Evolutionary conservation across 2,797 vertebrate genomes (phyloP).

Genomic region (Gobionotothen gibberifrons): DNA sequence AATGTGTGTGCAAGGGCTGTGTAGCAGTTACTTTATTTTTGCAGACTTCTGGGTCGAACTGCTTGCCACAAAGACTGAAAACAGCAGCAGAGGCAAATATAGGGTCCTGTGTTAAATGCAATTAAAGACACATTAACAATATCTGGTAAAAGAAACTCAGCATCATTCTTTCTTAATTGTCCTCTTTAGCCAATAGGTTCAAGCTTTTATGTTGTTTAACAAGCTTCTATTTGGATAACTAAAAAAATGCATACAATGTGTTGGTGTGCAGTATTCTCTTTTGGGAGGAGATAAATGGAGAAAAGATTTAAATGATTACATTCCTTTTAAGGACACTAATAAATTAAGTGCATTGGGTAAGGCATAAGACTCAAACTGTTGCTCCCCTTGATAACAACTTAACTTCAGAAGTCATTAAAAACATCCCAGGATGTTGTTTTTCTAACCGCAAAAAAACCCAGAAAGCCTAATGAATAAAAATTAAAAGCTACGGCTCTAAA

Average conservation of each 20-base stretch:
- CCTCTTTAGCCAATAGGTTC: slow-evolving; percentile 67
- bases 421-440: slow-evolving; percentile 60
- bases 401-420: slow-evolving; percentile 64
- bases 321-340: slow-evolving; percentile 54
- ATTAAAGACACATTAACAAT: slow-evolving; percentile 43
- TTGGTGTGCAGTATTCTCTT: slow-evolving; percentile 41
- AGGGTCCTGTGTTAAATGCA: slow-evolving; percentile 40
- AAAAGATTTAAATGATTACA: slow-evolving; percentile 55
- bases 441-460: slow-evolving; percentile 36
- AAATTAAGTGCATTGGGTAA: slow-evolving; percentile 50
- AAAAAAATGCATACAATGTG: slow-evolving; percentile 37
- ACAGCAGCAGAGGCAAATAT: slow-evolving; percentile 35
- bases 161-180: slow-evolving; percentile 35
- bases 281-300: slow-evolving; percentile 44
- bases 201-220: slow-evolving; percentile 59
- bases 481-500: slow-evolving; percentile 66
- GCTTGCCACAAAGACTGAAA: slow-evolving; percentile 23
- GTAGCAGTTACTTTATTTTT: slow-evolving; percentile 36
- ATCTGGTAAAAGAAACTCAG: slow-evolving; percentile 14
- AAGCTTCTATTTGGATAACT: slow-evolving; percentile 49
- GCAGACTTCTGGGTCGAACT: slow-evolving; percentile 38
- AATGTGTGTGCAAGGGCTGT: slow-evolving; percentile 12
- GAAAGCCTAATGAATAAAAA: slow-evolving; percentile 71
- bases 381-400: slow-evolving; percentile 62
- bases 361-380: slow-evolving; percentile 34